These are phyloP conservation scores for Forbesichthys papilliferus DNA, from an alignment of 2,113 vertebrate genomes.

Conservation along the genomic window DNA sequence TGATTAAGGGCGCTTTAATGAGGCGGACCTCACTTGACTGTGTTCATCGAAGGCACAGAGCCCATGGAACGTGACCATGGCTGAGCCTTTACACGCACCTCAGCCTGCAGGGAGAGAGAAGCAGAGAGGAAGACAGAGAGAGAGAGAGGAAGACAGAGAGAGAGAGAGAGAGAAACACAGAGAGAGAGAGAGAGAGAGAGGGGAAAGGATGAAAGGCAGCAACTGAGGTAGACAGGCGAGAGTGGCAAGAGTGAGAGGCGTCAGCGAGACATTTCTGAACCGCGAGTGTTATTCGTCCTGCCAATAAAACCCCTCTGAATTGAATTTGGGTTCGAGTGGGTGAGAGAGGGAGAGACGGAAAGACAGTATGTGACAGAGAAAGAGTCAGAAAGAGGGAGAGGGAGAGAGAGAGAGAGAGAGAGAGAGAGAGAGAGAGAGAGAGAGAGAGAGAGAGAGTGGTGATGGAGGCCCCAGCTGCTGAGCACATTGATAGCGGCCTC, in stretches of 20 bases:
- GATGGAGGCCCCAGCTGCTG: conserved; percentile 58
- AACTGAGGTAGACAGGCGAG: too few species aligned
- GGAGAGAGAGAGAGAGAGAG: conserved; percentile 23
- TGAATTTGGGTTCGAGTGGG: conserved; percentile 58
- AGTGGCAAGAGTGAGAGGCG: background rate
- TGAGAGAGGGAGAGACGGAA: conserved; percentile 14
- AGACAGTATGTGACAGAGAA: conserved; percentile 48
- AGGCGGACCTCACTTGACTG: too few species aligned
- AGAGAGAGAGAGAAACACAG: background rate
- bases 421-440: conserved; percentile 26
- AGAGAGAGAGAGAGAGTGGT: conserved; percentile 21
- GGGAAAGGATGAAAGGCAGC: conserved; percentile 1
- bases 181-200: background rate
- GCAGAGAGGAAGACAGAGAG: conserved; percentile 3
- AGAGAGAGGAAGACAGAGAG: background rate
- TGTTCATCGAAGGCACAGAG: too few species aligned
- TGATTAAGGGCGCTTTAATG: too few species aligned
- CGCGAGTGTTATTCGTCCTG: conserved; percentile 58
- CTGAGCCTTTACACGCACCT: background rate
- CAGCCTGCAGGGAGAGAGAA: background rate
- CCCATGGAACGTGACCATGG: conserved; percentile 17
- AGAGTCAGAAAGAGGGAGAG: conserved; percentile 10
- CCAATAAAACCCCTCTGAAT: conserved; percentile 55
- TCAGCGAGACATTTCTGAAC: conserved; percentile 46
- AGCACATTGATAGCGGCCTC: conserved; percentile 67